Base-by-base conservation (phyloP, 2,797 vertebrate genomes). In the Sarcoramphus papa region DNA sequence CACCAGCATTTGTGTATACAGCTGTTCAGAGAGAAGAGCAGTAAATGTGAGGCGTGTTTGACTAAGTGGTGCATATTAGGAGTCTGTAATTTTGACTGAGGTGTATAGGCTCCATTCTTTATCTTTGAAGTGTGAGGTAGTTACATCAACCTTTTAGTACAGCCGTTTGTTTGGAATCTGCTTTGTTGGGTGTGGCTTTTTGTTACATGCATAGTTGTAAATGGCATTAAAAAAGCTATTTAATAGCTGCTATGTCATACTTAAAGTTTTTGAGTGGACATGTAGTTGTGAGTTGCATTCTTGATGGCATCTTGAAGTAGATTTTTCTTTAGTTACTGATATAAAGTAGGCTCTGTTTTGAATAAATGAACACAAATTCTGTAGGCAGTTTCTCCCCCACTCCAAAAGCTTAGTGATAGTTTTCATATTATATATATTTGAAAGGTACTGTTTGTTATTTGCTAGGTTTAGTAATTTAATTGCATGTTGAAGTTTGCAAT, bases 131-230 rank as follows among this genome's bases (percentile, higher is more conserved):
- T 67, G 10, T 21, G 33, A 31, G 53, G 50, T n/a, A 51, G n/a
- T 48, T 78, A 21, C 15, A 64, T 68, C 33, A 76, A 1, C 27
- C 35, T 69, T 72, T n/a, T 13, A 47, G 60, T 53, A 24, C 18
- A 30, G 45, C n/a, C 0, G 0, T 37, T 67, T 63, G 37, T 56
- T 73, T 94, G 68, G 78, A 68, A 63, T 94, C 28, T 81, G 48
- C 56, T 80, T 77, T 65, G 8, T n/a, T 90, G 93, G 94, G 81
- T 86, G 92, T 92, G 92, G 89, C 59, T 81, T 97, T 92, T 91
- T 96, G 65, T 94, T 83, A 12, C 19, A 9, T 23, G 40, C 24
- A 5, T 59, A 70, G 43, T 73, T 93, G 63, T 22, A 43, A 47
- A 37, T 93, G 40, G 37, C 7, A 27, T 68, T 81, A 11, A 19